phyloP scores from a whole-genome alignment of 2,113 vertebrate species.

The Silurus glanis region DNA sequence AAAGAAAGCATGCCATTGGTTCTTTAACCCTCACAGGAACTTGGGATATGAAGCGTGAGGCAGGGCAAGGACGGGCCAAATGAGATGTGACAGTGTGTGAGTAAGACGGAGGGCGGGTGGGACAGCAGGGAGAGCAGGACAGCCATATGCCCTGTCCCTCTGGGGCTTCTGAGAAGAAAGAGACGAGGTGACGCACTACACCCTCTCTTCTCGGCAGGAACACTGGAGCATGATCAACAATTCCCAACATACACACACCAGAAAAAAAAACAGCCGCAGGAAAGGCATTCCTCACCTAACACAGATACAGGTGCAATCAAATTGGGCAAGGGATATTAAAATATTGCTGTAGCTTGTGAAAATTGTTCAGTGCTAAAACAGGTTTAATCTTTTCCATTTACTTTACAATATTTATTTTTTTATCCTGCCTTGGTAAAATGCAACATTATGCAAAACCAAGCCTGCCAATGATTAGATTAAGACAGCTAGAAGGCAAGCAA shows the following conservation, averaged over 20 bases:
- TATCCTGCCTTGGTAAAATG: background rate
- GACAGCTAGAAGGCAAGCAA: conserved; percentile 19
- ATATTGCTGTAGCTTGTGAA: background rate
- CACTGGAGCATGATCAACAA: conserved; percentile 51
- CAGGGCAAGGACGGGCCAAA: conserved; percentile 33
- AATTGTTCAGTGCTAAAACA: background rate
- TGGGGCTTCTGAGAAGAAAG: conserved; percentile 64
- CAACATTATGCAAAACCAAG: conserved; percentile 10
- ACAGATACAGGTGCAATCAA: background rate
- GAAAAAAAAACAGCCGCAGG: background rate
- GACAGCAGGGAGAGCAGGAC: conserved; percentile 67
- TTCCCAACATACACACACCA: conserved; percentile 24
- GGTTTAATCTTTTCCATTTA: conserved; percentile 15
- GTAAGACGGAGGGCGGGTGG: conserved; percentile 61
- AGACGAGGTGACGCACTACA: conserved; percentile 71
- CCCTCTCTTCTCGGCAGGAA: conserved; percentile 62
- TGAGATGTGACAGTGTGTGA: conserved; percentile 50
- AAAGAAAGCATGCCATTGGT: conserved; percentile 7
- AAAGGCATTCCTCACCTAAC: conserved; percentile 9
- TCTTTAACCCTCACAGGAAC: conserved; percentile 20
- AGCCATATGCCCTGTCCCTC: conserved; percentile 74
- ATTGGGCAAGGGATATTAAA: conserved; percentile 1
- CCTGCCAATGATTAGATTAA: conserved; percentile 16
- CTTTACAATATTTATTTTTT: background rate
- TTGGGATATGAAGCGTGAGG: conserved; percentile 24